Evolutionary conservation across 2,113 vertebrate genomes (phyloP), one percentile per base, ranked within the genome.

Genomic region (Serranochromis macrocephalus): DNA sequence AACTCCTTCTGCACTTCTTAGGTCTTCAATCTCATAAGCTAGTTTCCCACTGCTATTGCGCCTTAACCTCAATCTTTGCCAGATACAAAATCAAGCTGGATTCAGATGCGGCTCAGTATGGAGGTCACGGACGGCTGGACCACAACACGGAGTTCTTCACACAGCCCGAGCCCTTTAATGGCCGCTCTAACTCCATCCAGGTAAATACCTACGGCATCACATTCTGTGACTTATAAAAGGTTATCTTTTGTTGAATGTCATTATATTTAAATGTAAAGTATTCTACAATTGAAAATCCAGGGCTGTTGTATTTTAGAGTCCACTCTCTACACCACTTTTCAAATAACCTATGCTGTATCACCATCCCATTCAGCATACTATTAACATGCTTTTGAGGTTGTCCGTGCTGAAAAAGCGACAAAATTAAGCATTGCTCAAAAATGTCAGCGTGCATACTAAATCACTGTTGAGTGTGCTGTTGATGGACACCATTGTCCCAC

Each of bases 11-110:
- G 19, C 53, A 55, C 81, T 80, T 89, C 78, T 84, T 82, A 53
- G 80, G 73, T 88, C 80, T 92, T 51, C 87, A 68, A 87, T 92
- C 81, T 81, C 78, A 81, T 91, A 87, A 90, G 88, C 84, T 73
- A 84, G 80, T 87, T 93, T 88, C 91, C 88, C 85, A 85, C 83
- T 85, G 78, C 58, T 86, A 7, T 85, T 78, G 81, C 54, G 94
- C 97, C 97, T 99, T 98, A 97, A 98, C 90, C 81, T 73, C 1
- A 21, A 40, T 83, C 78, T 83, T 42, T 57, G 85, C 40, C 96
- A 99, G 97, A 95, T 99, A 98, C 96, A 97, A 96, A 96, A 98
- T 99, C 90, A 97, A 97, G 87, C 96, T 99, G 92, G 98, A 99
- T 92, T 97, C 98, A 40, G 99, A 99, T 89, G 95, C 94, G 80